Evolutionary conservation across 2,888 invertebrate genomes (phyloP).

Genomic region (Stenodema calcarata): DNA sequence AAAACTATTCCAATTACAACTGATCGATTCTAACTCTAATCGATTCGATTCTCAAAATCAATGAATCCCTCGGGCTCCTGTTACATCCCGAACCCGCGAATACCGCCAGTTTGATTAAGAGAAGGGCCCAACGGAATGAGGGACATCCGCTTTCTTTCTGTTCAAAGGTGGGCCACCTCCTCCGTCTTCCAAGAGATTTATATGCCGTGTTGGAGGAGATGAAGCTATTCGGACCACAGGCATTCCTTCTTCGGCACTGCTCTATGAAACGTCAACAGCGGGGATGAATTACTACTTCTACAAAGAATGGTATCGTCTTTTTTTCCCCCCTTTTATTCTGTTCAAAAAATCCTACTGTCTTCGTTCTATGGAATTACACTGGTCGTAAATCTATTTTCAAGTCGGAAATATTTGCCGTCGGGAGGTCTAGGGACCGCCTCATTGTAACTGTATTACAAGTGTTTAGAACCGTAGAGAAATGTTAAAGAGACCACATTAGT

Average conservation of each 20-base stretch:
- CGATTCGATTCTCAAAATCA: no score
- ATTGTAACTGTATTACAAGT: not conserved
- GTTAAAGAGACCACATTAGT: not conserved
- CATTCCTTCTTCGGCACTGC: constrained; percentile 24
- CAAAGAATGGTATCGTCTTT: not conserved
- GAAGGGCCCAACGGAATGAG: not conserved
- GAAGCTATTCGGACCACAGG: constrained; percentile 42
- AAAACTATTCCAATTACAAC: no score
- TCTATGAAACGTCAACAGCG: constrained; percentile 39
- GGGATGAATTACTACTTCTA: constrained; percentile 32
- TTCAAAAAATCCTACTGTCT: constrained; percentile 6
- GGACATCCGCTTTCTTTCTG: not conserved
- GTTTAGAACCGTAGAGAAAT: not conserved
- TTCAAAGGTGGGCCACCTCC: constrained; percentile 25
- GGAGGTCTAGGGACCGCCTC: not conserved
- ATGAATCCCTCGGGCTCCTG: no score
- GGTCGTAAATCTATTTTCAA: constrained; percentile 16
- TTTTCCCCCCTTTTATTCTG: constrained; percentile 3
- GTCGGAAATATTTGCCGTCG: not conserved
- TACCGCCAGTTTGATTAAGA: not conserved
- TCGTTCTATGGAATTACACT: constrained; percentile 24
- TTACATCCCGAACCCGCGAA: no score
- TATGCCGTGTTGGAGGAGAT: constrained; percentile 8
- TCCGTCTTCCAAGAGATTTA: constrained; percentile 17
- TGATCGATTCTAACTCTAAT: no score